phyloP scores from a whole-genome alignment of 2,888 invertebrate species.

The Ornithoptera alexandrae region DNA sequence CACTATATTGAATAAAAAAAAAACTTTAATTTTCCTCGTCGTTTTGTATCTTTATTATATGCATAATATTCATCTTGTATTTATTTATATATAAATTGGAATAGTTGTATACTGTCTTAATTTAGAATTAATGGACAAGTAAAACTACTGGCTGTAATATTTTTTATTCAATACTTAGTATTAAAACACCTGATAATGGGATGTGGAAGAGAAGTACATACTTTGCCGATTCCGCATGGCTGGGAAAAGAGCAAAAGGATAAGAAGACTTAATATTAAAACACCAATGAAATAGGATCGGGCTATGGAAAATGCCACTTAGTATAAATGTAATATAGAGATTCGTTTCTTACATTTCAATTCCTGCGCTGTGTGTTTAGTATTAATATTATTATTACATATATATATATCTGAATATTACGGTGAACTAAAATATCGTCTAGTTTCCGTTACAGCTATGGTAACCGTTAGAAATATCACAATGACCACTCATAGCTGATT shows the following conservation, averaged over 20 bases:
- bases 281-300: too few relatives aligned
- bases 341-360: too few relatives aligned
- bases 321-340: too few relatives aligned
- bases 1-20: too few relatives aligned
- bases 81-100: neutral
- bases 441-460: conserved; percentile 22
- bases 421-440: neutral
- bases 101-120: neutral
- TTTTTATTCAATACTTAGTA: neutral
- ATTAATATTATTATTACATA: neutral
- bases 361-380: neutral
- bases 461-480: conserved; percentile 29
- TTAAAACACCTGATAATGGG: too few relatives aligned
- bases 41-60: neutral
- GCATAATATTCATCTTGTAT: too few relatives aligned
- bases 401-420: neutral
- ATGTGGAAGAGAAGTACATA: too few relatives aligned
- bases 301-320: too few relatives aligned
- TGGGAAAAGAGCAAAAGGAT: too few relatives aligned
- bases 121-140: neutral
- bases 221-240: too few relatives aligned
- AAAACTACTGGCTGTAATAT: neutral
- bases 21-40: neutral
- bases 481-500: conserved; percentile 35
- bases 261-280: too few relatives aligned